Evolutionary conservation across 2,797 vertebrate species (phyloP).

Genomic region (Fistularia tabacaria): DNA sequence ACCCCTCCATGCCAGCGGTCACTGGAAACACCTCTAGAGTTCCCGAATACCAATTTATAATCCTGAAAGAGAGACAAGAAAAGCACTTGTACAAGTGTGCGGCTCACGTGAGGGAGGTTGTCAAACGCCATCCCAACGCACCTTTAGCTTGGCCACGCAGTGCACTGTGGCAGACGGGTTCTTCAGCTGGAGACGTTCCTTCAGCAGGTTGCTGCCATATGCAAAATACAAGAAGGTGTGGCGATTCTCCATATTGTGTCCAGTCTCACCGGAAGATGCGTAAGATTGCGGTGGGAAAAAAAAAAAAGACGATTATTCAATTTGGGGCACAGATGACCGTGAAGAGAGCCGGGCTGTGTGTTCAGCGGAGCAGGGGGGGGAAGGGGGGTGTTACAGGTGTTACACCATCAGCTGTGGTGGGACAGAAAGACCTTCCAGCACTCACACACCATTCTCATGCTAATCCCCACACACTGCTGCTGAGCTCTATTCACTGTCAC

Average conservation of each 20-base stretch:
- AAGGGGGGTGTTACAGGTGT: too few relatives aligned
- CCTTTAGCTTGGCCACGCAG: constrained; percentile 69
- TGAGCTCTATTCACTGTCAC: constrained; percentile 37
- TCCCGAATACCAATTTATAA: constrained; percentile 88
- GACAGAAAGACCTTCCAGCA: constrained; percentile 42
- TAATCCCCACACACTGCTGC: constrained; percentile 46
- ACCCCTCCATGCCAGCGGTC: constrained; percentile 87
- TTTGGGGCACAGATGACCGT: constrained; percentile 1
- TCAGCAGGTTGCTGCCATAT: constrained; percentile 75
- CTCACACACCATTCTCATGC: constrained; percentile 57
- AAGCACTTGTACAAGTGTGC: neutral
- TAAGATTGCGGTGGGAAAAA: too few relatives aligned
- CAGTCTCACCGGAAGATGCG: neutral
- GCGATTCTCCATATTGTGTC: constrained; percentile 42
- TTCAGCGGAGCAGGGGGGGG: constrained; percentile 14
- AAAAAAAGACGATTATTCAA: neutral
- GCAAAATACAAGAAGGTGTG: constrained; percentile 74
- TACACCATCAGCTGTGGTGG: constrained; percentile 21
- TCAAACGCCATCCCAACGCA: constrained; percentile 10
- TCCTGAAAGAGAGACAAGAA: constrained; percentile 66
- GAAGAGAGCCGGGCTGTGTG: constrained; percentile 9
- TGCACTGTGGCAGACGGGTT: constrained; percentile 70
- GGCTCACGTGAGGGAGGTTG: neutral
- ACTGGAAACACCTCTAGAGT: constrained; percentile 78
- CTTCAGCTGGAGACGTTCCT: constrained; percentile 70